A percentile compares a stretch with the other conserved stretches of the same genome.
These are phyloP conservation scores for Thumatha senex DNA, from an alignment of 2,888 invertebrate species.

Conservation along the genomic window DNA sequence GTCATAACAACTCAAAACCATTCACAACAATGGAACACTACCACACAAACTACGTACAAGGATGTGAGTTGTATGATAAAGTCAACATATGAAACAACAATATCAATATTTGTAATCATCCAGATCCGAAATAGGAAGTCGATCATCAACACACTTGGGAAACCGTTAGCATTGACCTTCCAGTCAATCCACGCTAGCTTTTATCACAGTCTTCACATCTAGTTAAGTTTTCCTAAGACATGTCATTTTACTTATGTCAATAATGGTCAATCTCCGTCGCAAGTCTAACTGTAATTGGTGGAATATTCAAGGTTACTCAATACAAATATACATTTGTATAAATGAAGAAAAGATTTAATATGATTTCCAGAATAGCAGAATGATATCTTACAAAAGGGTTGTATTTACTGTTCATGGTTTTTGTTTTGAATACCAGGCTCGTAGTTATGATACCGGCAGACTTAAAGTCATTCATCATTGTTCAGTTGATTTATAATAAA, in stretches of 20 bases:
- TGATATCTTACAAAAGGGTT: slow-evolving; percentile 21
- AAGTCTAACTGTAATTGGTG: no score
- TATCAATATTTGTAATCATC: slow-evolving; percentile 8
- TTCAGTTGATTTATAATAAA: slow-evolving; percentile 40
- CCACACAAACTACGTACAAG: background rate
- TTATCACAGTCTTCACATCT: slow-evolving; percentile 2
- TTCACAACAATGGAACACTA: background rate
- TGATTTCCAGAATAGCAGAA: background rate
- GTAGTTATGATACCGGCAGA: slow-evolving; percentile 38
- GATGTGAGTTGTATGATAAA: background rate
- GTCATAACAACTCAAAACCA: background rate
- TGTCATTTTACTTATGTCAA: no score
- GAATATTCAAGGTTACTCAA: no score
- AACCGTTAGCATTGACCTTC: background rate
- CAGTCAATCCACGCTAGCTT: background rate
- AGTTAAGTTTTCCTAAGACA: background rate
- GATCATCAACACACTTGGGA: slow-evolving; percentile 7
- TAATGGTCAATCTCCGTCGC: no score
- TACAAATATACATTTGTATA: no score
- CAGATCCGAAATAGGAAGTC: slow-evolving; percentile 4
- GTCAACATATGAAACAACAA: slow-evolving; percentile 1
- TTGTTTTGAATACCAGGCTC: slow-evolving; percentile 46
- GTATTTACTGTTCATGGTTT: slow-evolving; percentile 41
- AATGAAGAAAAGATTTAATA: no score
- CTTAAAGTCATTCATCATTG: slow-evolving; percentile 49